Base-by-base conservation (phyloP, 2,888 invertebrate genomes). In the Pristionchus mayeri region DNA sequence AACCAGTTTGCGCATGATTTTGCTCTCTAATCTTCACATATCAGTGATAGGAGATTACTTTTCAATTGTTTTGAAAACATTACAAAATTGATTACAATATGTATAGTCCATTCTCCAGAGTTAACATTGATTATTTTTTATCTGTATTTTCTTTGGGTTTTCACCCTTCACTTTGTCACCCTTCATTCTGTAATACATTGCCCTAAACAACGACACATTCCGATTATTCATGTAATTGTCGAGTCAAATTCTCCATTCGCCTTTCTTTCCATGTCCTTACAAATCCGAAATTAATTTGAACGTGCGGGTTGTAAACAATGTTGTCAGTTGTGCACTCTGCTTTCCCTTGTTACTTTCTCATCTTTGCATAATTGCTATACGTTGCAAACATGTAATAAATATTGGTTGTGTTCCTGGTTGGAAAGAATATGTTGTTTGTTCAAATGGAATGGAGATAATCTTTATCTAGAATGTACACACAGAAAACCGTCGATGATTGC, bases 401-500 rank as follows among this genome's bases (percentile, higher is more conserved):
- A 48, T 24, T n/a, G 40, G 13, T 9, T 48, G 9, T 24, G 11
- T 48, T 0, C 37, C 4, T 48, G 7, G 67, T 7, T 18, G 4
- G 54, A 13, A 21, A n/a, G 54, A n/a, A 54, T 21, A 54, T 18
- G 16, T n/a, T 9, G 54, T n/a, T 54, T n/a, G n/a, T 27, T 21
- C n/a, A 67, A n/a, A 21, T 37, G 37, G 30, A 67, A 40, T 67
- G 27, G 11, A 67, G 67, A 21, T 11, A 27, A 63, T 37, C 37
- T 37, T 67, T 67, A 67, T 67, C 67, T 67, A 67, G 37, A 67
- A 67, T 67, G 67, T 67, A 67, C 67, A 67, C 63, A 63, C 67
- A 67, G 37, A 34, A 18, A 67, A 2, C 67, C 40, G 67, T 34
- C 67, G 67, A 67, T 67, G 37, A 63, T 34, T 63, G 63, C 16